These are phyloP conservation scores for Vicugna pacos DNA, from an alignment of 2,113 vertebrate species.

Conservation along the genomic window DNA sequence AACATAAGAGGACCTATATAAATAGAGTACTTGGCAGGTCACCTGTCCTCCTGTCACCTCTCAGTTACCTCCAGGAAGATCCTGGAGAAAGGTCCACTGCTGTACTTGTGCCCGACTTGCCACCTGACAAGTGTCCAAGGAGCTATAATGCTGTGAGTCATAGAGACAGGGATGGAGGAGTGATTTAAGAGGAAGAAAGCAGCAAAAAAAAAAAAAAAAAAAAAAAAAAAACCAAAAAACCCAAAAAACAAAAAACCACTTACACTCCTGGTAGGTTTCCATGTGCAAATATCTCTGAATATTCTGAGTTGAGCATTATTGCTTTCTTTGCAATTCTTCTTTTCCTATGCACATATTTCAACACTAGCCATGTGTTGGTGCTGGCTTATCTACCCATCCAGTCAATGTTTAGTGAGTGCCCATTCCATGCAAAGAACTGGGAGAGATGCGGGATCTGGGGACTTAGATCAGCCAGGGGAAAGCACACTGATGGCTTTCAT, in stretches of 20 bases:
- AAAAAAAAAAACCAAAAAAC: too few species aligned
- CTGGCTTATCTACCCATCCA: not conserved
- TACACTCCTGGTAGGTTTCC: not conserved
- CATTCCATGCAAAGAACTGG: fast-evolving
- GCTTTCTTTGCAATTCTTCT: not conserved
- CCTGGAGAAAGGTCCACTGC: not conserved
- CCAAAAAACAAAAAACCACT: not conserved
- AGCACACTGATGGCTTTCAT: too few species aligned
- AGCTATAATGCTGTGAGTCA: slow-evolving; percentile 28
- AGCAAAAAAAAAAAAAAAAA: not conserved
- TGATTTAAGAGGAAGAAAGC: not conserved
- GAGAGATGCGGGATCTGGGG: not conserved
- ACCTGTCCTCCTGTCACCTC: not conserved
- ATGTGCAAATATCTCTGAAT: not conserved
- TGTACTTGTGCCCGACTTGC: fast-evolving
- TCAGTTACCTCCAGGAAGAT: not conserved
- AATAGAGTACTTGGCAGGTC: not conserved
- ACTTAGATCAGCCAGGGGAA: not conserved
- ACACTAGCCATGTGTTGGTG: not conserved
- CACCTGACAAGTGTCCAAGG: slow-evolving; percentile 29
- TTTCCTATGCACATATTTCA: not conserved
- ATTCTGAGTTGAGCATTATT: not conserved
- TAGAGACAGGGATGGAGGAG: not conserved
- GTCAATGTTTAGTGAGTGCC: not conserved
- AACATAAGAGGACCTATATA: not conserved